These are phyloP conservation scores for Eledona agricola DNA, from an alignment of 2,888 invertebrate species.

Conservation along the genomic window DNA sequence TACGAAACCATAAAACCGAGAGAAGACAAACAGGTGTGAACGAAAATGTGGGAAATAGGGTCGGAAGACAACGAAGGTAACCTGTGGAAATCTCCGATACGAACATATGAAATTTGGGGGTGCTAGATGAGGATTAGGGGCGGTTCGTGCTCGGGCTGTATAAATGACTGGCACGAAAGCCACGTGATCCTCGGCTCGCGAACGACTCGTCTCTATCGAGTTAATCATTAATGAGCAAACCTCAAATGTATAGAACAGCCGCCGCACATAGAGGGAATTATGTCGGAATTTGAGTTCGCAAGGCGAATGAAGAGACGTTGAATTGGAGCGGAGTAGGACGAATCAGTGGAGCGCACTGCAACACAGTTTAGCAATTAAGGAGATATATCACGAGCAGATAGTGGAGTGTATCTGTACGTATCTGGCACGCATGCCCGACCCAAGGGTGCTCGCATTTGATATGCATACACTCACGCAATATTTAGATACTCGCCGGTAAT, in stretches of 20 bases:
- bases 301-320: constrained; percentile 26
- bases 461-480: constrained; percentile 55
- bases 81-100: too few relatives aligned
- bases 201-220: constrained; percentile 11
- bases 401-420: constrained; percentile 16
- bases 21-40: too few relatives aligned
- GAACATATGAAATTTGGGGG: constrained; percentile 1
- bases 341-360: constrained; percentile 39
- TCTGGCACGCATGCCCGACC: constrained; percentile 33
- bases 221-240: constrained; percentile 31
- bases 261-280: constrained; percentile 28
- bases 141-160: too few relatives aligned
- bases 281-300: constrained; percentile 24
- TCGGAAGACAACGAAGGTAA: too few relatives aligned
- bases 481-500: constrained; percentile 57
- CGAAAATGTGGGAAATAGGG: too few relatives aligned
- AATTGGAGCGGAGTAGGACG: constrained; percentile 31
- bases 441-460: constrained; percentile 34
- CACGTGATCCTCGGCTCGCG: constrained; percentile 4
- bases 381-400: constrained; percentile 37
- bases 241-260: constrained; percentile 23
- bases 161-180: constrained; percentile 1
- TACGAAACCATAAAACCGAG: too few relatives aligned
- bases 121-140: constrained; percentile 1
- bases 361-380: constrained; percentile 42